These are phyloP conservation scores for Cryptotis parvus DNA, from an alignment of 2,113 vertebrate species.

Conservation along the genomic window DNA sequence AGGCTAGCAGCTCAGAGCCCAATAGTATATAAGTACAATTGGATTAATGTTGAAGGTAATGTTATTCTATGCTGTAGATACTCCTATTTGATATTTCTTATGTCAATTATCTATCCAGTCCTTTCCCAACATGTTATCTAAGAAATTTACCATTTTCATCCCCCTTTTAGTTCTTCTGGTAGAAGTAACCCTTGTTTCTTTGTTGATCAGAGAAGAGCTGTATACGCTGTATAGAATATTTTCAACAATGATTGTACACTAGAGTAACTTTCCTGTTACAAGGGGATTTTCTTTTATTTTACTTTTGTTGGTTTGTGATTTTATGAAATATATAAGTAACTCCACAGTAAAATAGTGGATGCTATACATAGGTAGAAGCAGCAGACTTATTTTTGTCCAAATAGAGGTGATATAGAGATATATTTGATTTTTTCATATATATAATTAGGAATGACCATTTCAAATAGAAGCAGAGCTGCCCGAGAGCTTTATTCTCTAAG, in stretches of 20 bases:
- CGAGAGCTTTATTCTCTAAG: constrained; percentile 67
- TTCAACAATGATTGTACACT: constrained; percentile 9
- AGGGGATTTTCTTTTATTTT: constrained; percentile 48
- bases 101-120: background rate
- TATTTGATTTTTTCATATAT: constrained; percentile 52
- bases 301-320: background rate
- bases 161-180: background rate
- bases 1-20: too few relatives aligned
- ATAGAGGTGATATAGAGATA: constrained; percentile 59
- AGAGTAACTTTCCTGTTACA: constrained; percentile 16
- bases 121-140: background rate
- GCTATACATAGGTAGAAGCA: constrained; percentile 48
- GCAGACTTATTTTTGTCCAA: constrained; percentile 64
- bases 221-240: constrained; percentile 18
- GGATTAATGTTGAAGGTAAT: background rate
- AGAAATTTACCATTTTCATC: background rate
- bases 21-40: constrained; percentile 43
- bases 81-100: background rate
- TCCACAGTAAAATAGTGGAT: constrained; percentile 35
- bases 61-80: background rate
- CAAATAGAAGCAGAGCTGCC: constrained; percentile 61
- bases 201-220: constrained; percentile 1
- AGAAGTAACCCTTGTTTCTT: background rate
- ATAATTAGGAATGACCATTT: constrained; percentile 74
- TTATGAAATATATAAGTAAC: constrained; percentile 53